Evolutionary conservation across 2,113 vertebrate species (phyloP).

Genomic region (Aythya baeri): DNA sequence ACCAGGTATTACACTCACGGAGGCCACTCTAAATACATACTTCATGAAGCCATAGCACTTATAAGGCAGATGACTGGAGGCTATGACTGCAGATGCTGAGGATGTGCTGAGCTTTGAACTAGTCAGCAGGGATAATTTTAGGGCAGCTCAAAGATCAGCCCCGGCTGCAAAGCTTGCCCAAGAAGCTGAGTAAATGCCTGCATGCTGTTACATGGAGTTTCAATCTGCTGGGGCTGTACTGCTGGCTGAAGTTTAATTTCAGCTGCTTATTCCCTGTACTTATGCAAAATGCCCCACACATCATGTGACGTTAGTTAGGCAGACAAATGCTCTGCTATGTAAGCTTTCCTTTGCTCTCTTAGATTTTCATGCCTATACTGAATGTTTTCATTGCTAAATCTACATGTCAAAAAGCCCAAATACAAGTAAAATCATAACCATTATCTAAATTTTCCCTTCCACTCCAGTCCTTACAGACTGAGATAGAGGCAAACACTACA

Average conservation of each 20-base stretch:
- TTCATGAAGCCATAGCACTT: not conserved
- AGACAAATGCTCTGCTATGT: not conserved
- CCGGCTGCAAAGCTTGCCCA: constrained; percentile 6
- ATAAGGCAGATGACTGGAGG: not conserved
- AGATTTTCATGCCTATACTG: not conserved
- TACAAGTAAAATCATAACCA: not conserved
- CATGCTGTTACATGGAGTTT: constrained; percentile 8
- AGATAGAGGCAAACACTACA: not conserved
- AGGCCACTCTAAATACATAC: not conserved
- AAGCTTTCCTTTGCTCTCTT: not conserved
- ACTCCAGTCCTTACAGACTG: not conserved
- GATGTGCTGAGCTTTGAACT: not conserved
- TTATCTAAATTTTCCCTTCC: not conserved
- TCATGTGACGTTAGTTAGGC: not conserved
- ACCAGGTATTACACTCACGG: accelerated
- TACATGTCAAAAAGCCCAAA: not conserved
- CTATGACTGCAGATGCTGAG: constrained; percentile 11
- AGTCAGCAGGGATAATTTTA: constrained; percentile 37
- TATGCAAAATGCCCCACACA: not conserved
- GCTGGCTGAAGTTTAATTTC: constrained; percentile 28
- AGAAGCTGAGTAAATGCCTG: constrained; percentile 3
- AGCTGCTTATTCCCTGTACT: not conserved
- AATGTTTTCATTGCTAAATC: not conserved
- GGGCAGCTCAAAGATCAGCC: not conserved
- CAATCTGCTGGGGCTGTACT: not conserved